Evolutionary conservation across 2,113 vertebrate genomes (phyloP), one percentile per base, ranked within the genome.

Genomic region (Oncorhynchus gorbuscha): DNA sequence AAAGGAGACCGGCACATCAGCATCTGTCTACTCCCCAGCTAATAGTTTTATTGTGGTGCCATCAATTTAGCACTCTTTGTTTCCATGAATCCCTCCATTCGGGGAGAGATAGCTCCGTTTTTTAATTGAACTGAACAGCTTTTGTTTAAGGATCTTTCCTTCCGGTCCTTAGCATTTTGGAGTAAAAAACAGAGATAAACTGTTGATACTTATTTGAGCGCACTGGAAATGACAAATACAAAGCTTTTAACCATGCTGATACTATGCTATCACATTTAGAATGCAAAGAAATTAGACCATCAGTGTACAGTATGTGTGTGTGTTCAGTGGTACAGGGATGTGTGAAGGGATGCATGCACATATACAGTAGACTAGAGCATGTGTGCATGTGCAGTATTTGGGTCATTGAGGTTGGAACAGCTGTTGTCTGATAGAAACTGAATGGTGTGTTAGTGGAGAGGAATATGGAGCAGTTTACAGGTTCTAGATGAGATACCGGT

Each of bases 21-120:
- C 94, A 94, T 94, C 94, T 94, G 94, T 92, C 91, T 88, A 87
- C 91, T 93, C 93, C 91, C 92, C 89, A 90, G 93, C 92, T 94
- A 93, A 93, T 94, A 93, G 93, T 93, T 90, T 93, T 92, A 93
- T 93, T 93, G 93, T 91, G 90, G 89, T 84, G 86, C 90, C 92
- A 92, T 94, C 92, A 91, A 93, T 94, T 93, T 93, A 93, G 89
- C 91, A 88, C 90, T 93, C 92, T 92, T 92, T 93, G 93, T 94
- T 94, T 92, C 78, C 81, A 71, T 72, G 75, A 65, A 79, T 81
- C 79, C 89, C 81, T 85, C 86, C 85, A 51, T 91, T 81, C 86
- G 73, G 72, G 82, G 87, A 89, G 91, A 91, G 85, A 92, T 84
- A 92, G 91, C 90, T 89, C 87, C 83, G 83, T 80, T 82, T 92